Percentiles rank a stretch among this genome's conserved stretches.
phyloP scores from a whole-genome alignment of 2,888 invertebrate species.

The Quadroppia sp. region DNA sequence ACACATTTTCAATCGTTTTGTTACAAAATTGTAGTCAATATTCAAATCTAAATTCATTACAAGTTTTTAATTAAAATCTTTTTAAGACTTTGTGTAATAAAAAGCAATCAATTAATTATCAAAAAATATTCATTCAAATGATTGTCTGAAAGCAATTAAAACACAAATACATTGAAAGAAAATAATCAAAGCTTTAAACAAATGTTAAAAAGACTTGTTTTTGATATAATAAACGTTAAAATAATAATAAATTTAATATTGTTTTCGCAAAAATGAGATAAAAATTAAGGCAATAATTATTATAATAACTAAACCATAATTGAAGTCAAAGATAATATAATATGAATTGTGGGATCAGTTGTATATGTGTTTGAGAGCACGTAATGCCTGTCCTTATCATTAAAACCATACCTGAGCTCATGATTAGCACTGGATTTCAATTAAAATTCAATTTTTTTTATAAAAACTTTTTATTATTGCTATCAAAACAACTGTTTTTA shows the following conservation, averaged over 20 bases:
- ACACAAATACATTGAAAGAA: too few relatives aligned
- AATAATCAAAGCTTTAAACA: too few relatives aligned
- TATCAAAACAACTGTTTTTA: background rate
- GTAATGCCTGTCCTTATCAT: background rate
- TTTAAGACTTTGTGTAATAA: too few relatives aligned
- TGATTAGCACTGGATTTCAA: background rate
- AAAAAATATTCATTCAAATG: too few relatives aligned
- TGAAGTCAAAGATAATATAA: background rate
- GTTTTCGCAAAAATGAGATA: background rate
- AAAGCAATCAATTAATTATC: too few relatives aligned
- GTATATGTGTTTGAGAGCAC: conserved; percentile 22
- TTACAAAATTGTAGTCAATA: background rate
- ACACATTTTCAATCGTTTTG: background rate
- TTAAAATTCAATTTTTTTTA: background rate
- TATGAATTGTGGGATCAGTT: background rate
- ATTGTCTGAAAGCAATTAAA: too few relatives aligned
- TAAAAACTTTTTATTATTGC: too few relatives aligned
- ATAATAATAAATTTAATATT: too few relatives aligned
- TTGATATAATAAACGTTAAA: too few relatives aligned
- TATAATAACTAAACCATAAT: background rate
- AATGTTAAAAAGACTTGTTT: too few relatives aligned
- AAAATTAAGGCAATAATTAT: background rate
- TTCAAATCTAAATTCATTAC: too few relatives aligned
- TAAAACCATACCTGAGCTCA: background rate
- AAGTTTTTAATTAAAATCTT: too few relatives aligned